Evolutionary conservation across 2,797 vertebrate genomes (phyloP), one percentile per base, ranked within the genome.

Genomic region (Crenichthys baileyi): DNA sequence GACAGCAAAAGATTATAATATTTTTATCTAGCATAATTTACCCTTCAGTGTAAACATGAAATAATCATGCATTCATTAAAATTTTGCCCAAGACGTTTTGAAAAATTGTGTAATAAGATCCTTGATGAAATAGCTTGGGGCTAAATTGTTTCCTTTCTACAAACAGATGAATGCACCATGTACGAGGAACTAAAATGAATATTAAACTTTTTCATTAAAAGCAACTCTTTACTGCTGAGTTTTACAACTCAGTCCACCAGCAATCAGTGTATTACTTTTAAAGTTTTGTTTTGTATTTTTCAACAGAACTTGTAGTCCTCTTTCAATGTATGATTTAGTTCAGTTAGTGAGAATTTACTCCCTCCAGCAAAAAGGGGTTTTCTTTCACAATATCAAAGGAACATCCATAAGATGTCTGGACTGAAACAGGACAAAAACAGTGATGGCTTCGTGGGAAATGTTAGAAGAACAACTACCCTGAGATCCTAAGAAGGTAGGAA

Each of bases 351-450:
- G 72, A 90, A 84, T 75, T 75, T 76, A 80, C 53, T 36, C 82
- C 89, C 82, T 71, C 63, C 71, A 93, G 85, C 75, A 70, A 80
- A 73, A 89, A 85, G 41, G 51, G 87, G 79, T 89, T 87, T 83
- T 80, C 70, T 86, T 86, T 89, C 83, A 87, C 75, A 77, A 73
- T 75, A 85, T 87, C 82, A 80, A 72, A 61, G 58, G 65, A 80
- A 85, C 75, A 88, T 83, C 73, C 75, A 83, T 82, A 81, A 89
- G 80, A 79, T 80, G 72, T 44, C 75, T 85, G 12, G 1, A n/a
- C 26, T 77, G 79, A 72, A 78, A 75, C 22, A 61, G 72, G 77
- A 81, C 70, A 78, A 56, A 53, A 31, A 76, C 63, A 50, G 73
- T 80, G 71, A 79, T 13, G 1, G 70, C 67, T 85, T 78, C 71